A percentile compares a stretch with the other conserved stretches of the same genome.
Conservation (phyloP, 1,140 invertebrate genomes). For the Megalopta genalis region DNA sequence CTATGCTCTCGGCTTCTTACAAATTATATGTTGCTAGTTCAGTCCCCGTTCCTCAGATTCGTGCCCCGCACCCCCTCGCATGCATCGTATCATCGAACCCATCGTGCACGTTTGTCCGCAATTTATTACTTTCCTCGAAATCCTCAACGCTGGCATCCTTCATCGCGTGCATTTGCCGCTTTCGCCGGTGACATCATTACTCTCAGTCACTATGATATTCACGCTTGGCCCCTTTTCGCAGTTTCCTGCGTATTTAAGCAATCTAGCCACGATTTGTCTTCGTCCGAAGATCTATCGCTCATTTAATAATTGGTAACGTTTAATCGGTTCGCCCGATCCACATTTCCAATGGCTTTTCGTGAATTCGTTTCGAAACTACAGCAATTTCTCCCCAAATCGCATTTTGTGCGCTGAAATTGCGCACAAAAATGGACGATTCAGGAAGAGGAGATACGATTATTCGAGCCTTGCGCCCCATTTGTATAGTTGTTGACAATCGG, state of each 20-base stretch:
- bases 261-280: background rate
- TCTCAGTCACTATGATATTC: conserved; percentile 2
- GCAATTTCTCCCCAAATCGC: too few species aligned
- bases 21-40: background rate
- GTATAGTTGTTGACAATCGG: too few species aligned
- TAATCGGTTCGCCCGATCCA: background rate
- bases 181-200: background rate
- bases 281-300: background rate
- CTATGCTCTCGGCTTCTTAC: too few species aligned
- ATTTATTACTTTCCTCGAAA: background rate
- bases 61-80: background rate
- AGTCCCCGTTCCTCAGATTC: background rate
- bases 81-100: background rate
- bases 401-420: too few species aligned
- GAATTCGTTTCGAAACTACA: too few species aligned
- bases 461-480: too few species aligned
- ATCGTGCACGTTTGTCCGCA: too few species aligned
- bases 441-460: too few species aligned
- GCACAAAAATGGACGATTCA: too few species aligned
- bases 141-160: background rate
- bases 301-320: background rate
- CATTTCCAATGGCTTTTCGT: too few species aligned
- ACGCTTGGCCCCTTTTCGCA: background rate
- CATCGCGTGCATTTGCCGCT: background rate
- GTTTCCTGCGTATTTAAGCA: background rate